phyloP scores from a whole-genome alignment of 2,113 vertebrate genomes.

The Rattus rattus region DNA sequence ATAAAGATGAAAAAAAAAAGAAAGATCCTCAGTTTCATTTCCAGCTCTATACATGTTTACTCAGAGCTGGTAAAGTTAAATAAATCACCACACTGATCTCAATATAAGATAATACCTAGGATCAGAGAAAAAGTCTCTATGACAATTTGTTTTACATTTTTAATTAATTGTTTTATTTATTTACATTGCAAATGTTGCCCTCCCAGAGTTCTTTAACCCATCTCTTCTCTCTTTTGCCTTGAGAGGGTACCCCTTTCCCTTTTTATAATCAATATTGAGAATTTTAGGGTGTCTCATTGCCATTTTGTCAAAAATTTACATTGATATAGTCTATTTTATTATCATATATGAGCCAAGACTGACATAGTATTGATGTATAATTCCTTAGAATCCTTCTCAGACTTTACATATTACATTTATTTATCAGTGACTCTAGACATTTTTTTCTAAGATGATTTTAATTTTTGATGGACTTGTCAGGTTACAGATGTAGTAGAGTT shows the following conservation, averaged over 20 bases:
- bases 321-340: not conserved
- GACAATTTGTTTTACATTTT: not conserved
- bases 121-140: not conserved
- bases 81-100: not conserved
- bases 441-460: not conserved
- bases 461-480: slow-evolving; percentile 5
- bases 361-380: not conserved
- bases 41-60: not conserved
- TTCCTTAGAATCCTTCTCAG: not conserved
- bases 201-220: too few species aligned
- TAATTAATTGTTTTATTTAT: too few species aligned
- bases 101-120: not conserved
- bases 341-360: not conserved
- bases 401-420: not conserved
- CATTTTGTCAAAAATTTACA: not conserved
- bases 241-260: too few species aligned
- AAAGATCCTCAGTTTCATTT: not conserved
- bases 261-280: not conserved
- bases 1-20: too few species aligned
- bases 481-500: not conserved
- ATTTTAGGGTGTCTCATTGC: not conserved
- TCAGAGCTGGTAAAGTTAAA: not conserved
- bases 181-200: too few species aligned
- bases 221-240: too few species aligned
- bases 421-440: not conserved